A percentile compares a stretch with the other conserved stretches of the same genome.
phyloP scores from a whole-genome alignment of 1,140 invertebrate species.

The Neuroterus valhalla region DNA sequence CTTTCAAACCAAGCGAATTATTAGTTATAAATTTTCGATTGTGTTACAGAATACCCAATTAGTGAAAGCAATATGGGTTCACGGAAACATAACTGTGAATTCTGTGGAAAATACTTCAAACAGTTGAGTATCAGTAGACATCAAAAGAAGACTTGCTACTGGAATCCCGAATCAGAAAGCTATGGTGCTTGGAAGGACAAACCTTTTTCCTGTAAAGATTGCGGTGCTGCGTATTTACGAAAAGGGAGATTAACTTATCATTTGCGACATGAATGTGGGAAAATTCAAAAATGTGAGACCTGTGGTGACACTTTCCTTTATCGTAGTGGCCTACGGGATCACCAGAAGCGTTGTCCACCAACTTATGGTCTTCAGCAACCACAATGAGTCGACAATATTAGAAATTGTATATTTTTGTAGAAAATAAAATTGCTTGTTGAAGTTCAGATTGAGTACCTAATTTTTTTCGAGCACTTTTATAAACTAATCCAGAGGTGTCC shows the following conservation, averaged over 20 bases:
- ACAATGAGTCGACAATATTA: too few relatives aligned
- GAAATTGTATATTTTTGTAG: too few relatives aligned
- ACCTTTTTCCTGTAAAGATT: conserved; percentile 59
- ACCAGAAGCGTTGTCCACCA: conserved; percentile 58
- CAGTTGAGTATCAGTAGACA: conserved; percentile 71
- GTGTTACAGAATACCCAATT: conserved; percentile 1
- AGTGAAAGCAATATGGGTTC: conserved; percentile 30
- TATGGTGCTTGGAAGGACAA: conserved; percentile 53
- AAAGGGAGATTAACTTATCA: conserved; percentile 62
- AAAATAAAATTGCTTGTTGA: too few relatives aligned
- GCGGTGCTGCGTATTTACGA: conserved; percentile 63
- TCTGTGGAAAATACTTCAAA: conserved; percentile 75
- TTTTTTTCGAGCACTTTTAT: too few relatives aligned
- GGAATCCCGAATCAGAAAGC: conserved; percentile 59
- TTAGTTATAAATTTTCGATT: not conserved
- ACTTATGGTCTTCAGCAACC: too few relatives aligned
- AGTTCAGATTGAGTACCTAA: too few relatives aligned
- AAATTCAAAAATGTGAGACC: conserved; percentile 65
- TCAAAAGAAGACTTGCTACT: conserved; percentile 62
- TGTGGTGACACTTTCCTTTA: conserved; percentile 73
- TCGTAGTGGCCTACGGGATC: conserved; percentile 70
- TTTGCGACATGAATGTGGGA: conserved; percentile 64
- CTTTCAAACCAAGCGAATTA: too few relatives aligned
- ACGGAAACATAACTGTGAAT: conserved; percentile 66
- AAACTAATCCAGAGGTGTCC: too few relatives aligned